phyloP scores from a whole-genome alignment of 1,140 invertebrate genomes.

The Eumaeus atala region DNA sequence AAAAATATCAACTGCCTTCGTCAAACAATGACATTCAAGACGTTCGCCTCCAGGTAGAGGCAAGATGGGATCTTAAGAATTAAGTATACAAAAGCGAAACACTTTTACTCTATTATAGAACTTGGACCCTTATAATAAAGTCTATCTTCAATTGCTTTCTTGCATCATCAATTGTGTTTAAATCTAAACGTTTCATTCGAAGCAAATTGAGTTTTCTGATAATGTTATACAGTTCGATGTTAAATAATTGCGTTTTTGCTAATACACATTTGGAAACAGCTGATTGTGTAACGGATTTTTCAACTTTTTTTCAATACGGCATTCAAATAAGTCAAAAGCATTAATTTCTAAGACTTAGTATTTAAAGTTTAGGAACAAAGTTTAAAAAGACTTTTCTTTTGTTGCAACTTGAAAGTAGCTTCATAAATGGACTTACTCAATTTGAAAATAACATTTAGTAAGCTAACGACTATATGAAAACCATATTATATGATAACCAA shows the following conservation, averaged over 20 bases:
- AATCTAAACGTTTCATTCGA: conserved; percentile 7
- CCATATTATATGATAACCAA: no score
- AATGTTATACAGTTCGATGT: not conserved
- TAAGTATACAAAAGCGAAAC: conserved; percentile 18
- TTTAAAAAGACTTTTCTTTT: no score
- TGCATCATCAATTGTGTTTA: conserved; percentile 11
- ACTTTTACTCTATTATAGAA: conserved; percentile 20
- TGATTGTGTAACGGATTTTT: conserved; percentile 57
- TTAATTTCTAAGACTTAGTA: no score
- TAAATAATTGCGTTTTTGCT: conserved; percentile 2
- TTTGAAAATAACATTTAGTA: no score
- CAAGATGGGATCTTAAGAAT: conserved; percentile 67
- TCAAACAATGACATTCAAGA: conserved; percentile 50
- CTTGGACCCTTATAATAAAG: conserved; percentile 22
- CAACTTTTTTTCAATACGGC: conserved; percentile 18
- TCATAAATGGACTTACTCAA: no score
- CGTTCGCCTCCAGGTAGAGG: conserved; percentile 52
- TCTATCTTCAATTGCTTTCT: conserved; percentile 23
- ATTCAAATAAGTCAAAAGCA: conserved; percentile 5
- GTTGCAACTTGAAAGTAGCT: no score
- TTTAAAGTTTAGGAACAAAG: no score
- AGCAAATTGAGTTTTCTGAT: conserved; percentile 17
- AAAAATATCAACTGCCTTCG: conserved; percentile 43
- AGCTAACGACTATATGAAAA: no score
- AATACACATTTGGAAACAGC: conserved; percentile 43